These are phyloP conservation scores for Arctocebus calabarensis DNA, from an alignment of 2,797 vertebrate species.

Conservation along the genomic window DNA sequence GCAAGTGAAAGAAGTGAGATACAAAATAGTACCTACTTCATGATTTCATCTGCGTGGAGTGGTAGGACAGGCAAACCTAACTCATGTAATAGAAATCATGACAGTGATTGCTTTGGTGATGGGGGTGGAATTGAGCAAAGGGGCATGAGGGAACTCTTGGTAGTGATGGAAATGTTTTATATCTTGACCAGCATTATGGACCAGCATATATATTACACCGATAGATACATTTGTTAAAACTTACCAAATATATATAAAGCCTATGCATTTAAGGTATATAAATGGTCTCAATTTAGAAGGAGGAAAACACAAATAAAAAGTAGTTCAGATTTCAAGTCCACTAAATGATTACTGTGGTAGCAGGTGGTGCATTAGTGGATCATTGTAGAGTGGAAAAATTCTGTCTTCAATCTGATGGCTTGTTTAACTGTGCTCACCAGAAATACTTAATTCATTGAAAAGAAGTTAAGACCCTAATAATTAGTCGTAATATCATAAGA, in stretches of 20 bases:
- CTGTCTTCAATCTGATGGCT: constrained; percentile 38
- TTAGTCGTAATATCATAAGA: neutral
- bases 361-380: neutral
- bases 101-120: neutral
- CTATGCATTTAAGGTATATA: neutral
- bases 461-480: constrained; percentile 16
- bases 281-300: constrained; percentile 5
- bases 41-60: neutral
- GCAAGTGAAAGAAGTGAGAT: neutral
- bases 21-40: neutral
- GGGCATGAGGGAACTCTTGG: neutral
- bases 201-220: neutral
- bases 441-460: constrained; percentile 55
- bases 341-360: neutral
- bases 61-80: neutral
- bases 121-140: neutral
- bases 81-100: neutral
- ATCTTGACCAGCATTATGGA: neutral
- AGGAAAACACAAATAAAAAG: neutral
- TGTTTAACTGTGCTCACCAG: constrained; percentile 60
- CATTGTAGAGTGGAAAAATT: neutral
- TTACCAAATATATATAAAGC: neutral
- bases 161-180: neutral
- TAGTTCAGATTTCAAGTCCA: neutral
- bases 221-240: neutral